A percentile compares a stretch with the other conserved stretches of the same genome.
phyloP scores from a whole-genome alignment of 1,140 invertebrate species.

The Tetramorium parvispinum region DNA sequence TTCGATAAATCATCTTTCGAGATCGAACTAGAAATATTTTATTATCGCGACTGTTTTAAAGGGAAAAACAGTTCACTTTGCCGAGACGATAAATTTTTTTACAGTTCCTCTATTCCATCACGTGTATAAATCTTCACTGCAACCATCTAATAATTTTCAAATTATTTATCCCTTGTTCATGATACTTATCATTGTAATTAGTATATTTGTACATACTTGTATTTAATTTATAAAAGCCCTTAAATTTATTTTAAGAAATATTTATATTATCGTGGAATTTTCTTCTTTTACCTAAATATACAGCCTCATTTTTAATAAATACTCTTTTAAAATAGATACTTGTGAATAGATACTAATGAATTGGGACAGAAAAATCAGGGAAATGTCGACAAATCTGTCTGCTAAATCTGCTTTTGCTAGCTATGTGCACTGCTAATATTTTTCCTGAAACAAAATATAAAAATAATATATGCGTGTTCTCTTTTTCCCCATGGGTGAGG shows the following conservation, averaged over 20 bases:
- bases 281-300: neutral
- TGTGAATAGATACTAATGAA: too few species aligned
- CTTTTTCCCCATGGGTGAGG: neutral
- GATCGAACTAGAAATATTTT: slow-evolving; percentile 51
- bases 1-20: slow-evolving; percentile 26
- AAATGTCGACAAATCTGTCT: neutral
- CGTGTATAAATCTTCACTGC: neutral
- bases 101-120: neutral
- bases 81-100: slow-evolving; percentile 16
- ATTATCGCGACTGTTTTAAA: slow-evolving; percentile 14
- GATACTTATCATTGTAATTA: neutral
- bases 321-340: neutral
- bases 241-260: neutral
- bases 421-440: neutral
- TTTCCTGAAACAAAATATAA: slow-evolving; percentile 5
- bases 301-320: too few species aligned
- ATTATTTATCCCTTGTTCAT: neutral
- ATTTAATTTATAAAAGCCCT: neutral
- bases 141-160: neutral
- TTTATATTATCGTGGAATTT: neutral
- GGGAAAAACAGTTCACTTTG: neutral
- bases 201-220: neutral
- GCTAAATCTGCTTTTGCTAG: neutral
- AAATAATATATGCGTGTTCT: slow-evolving; percentile 18
- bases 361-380: neutral